These are phyloP conservation scores for Odontothrips loti DNA, from an alignment of 2,888 invertebrate species.

Conservation along the genomic window DNA sequence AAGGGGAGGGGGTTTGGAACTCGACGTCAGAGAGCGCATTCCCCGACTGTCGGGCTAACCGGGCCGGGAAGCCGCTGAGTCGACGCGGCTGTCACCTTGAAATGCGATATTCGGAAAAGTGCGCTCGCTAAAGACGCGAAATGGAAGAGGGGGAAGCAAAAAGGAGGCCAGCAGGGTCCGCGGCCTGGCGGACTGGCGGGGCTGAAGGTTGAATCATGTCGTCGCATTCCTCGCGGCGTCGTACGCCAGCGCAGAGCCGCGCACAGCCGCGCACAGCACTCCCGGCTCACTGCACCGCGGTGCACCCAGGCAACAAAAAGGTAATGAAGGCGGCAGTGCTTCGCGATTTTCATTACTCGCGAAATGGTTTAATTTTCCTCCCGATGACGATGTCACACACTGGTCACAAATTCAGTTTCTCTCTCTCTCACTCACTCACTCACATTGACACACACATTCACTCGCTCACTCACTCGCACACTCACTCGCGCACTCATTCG, in stretches of 20 bases:
- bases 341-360: too few species aligned
- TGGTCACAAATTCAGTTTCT: background rate
- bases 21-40: too few species aligned
- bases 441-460: background rate
- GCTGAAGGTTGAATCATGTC: background rate
- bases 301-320: background rate
- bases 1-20: too few species aligned
- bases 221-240: background rate
- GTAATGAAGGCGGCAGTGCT: too few species aligned
- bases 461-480: background rate
- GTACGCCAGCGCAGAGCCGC: background rate
- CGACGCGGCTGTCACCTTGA: too few species aligned
- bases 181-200: background rate
- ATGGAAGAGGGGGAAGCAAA: background rate
- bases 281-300: background rate
- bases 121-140: too few species aligned
- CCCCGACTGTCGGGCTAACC: too few species aligned
- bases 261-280: background rate
- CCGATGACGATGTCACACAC: slow-evolving; percentile 1
- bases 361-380: too few species aligned
- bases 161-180: background rate
- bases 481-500: background rate
- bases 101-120: too few species aligned
- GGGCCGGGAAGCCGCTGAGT: too few species aligned
- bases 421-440: background rate